Base-by-base conservation (phyloP, 2,797 vertebrate genomes). In the Linurgus olivaceus region DNA sequence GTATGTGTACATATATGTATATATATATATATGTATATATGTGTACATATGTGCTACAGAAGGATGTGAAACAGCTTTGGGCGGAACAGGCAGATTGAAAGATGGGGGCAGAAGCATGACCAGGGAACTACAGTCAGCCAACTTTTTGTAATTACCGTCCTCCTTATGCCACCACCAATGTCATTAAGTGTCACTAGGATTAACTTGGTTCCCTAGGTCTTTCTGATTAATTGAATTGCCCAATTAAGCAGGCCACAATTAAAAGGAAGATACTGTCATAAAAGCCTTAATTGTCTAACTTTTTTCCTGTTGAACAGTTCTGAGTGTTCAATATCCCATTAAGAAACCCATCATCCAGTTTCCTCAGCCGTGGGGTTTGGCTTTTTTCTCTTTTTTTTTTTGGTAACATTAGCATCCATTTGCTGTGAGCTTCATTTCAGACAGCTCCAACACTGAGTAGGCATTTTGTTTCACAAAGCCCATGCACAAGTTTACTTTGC, bases 361-460 rank as follows among this genome's bases (percentile, higher is more conserved):
- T 82, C 37, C 57, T 70, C 37, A 61, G 31, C 44, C 59, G 24
- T 17, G 9, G 14, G 13, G 1, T 63, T 84, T 57, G 54, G 2
- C 1, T 26, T 75, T 15, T 59, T 51, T 40, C 2, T 72, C 0
- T 24, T 12, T 17, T 62, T 62, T 62, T 16, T 58, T 70, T 98
- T 98, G 78, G 19, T 54, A 55, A 28, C 45, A 24, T 79, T 84
- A 67, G 52, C 8, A 96, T 98, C 98, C 98, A 98, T 97, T 90
- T 93, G 59, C 79, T 40, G 59, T 31, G 45, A 89, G 58, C 65
- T 54, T 67, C 50, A 12, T 79, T 90, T 80, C 81, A 88, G 72
- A 21, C 72, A 83, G 68, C 82, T 83, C 70, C 42, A 52, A 8
- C 86, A 38, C 29, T 2, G 47, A 86, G 94, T 84, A 67, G 90